Base-by-base conservation (phyloP, 2,113 vertebrate species). In the Blennius ocellaris region DNA sequence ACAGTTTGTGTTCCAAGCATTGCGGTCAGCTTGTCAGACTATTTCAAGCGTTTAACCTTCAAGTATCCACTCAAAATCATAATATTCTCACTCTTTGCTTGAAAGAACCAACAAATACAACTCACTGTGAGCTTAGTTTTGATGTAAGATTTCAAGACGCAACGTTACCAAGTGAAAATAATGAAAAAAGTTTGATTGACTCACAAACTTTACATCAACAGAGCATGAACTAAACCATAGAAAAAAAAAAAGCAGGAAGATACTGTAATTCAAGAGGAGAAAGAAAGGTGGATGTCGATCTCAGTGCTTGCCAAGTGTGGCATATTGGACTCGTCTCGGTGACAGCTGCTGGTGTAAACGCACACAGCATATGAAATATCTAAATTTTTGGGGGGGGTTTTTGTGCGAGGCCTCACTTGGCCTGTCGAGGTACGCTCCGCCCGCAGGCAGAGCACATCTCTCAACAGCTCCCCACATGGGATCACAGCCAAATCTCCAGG, bases 281-380 rank as follows among this genome's bases (percentile, higher is more conserved):
- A 15, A 64, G 49, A 67, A 55, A 50, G n/a, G 43, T 51, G 30
- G 41, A 55, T 12, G n/a, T 38, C 17, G 36, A 45, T 47, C 55
- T 62, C 51, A 40, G 59, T 45, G 41, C 12, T 2, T 55, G 66
- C 58, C 54, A 58, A 45, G 16, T 49, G 12, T 65, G 55, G 55
- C 54, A 71, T 52, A 51, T 47, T 60, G 68, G 47, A 72, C 67
- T 30, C 14, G 59, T 12, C 58, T 56, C 64, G 41, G 44, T 48
- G 58, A 54, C 82, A 87, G 67, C 68, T 87, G 87, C 75, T 72
- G 37, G 63, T 75, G 68, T 80, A 48, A 61, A 72, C 79, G 54
- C 17, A 39, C 59, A 57, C 60, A 72, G 38, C 57, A 81, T 62
- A 78, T 45, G 81, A 17, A 8, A 60, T 83, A 72, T 54, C 21